Base-by-base conservation (phyloP, 2,888 invertebrate species). In the Perizoma flavofasciatum region DNA sequence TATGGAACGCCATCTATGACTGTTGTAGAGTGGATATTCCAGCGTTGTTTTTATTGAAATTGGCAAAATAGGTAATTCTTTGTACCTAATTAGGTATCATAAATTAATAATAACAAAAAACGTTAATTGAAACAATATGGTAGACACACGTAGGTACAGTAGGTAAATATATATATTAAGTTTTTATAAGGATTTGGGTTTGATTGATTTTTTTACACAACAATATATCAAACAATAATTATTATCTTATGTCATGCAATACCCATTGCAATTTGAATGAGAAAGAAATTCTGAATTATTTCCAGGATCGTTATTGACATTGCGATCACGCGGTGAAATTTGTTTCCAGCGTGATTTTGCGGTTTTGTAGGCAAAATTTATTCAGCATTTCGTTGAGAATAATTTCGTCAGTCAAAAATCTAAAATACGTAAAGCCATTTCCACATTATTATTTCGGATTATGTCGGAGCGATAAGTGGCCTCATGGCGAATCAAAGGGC, bases 401-500 rank as follows among this genome's bases (percentile, higher is more conserved):
- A 59, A 61, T 70, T 69, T 64, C 66, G 61, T 68, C 47, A 50
- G 33, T 22, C 55, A 65, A 51, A 63, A 58, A 1, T 11, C 5
- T 44, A 63, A 58, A 67, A 69, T 54, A 54, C 9, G 41, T 61
- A 39, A 52, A 67, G 73, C 61, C 69, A 57, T 72, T 74, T 74
- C 73, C 72, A 78, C 72, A 75, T 63, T 70, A 68, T 69, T 68
- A 68, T 76, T 69, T 75, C 72, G 67, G 62, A 68, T 69, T 68
- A 68, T 76, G 69, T 75, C 72, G 67, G 62, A 61, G 67, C 65
- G 67, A 67, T 74, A 74, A 80, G 74, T 81, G 78, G 74, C 78
- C 78, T 84, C 78, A 81, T 83, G 79, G 87, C 85, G 79, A 87
- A 89, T 87, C 80, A 81, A 85, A 89, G 85, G 88, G 85, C 90